Conservation (phyloP, 2,888 invertebrate genomes). For the Polydrusus pterygomalis region DNA sequence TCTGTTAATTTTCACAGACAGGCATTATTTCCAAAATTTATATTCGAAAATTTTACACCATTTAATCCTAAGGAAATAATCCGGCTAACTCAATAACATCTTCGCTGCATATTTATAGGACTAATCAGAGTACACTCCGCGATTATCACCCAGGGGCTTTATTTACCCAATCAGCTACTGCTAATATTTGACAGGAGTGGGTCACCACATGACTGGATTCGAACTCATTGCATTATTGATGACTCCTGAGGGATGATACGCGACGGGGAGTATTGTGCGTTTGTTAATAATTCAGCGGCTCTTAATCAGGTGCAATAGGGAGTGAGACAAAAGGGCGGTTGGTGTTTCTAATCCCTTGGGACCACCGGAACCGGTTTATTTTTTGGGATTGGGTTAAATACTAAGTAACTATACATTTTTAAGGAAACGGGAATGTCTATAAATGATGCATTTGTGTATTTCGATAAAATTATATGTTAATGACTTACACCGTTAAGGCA, state of each 20-base stretch:
- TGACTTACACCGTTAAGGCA: no score
- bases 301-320: constrained; percentile 53
- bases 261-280: constrained; percentile 47
- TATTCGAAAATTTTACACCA: no score
- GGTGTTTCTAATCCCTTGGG: constrained; percentile 34
- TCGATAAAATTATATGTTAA: no score
- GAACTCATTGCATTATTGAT: constrained; percentile 54
- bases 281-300: constrained; percentile 53
- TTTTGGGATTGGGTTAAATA: background rate
- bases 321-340: constrained; percentile 39
- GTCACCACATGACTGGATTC: constrained; percentile 53
- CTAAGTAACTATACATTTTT: background rate
- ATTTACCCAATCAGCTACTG: constrained; percentile 55
- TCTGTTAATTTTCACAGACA: no score
- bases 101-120: constrained; percentile 1
- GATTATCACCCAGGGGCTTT: constrained; percentile 38
- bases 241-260: constrained; percentile 52
- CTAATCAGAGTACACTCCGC: background rate
- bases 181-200: constrained; percentile 57
- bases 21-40: no score
- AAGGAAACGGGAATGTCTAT: background rate
- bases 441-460: background rate
- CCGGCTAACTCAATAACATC: background rate
- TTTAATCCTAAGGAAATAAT: background rate
- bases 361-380: constrained; percentile 8